phyloP scores from a whole-genome alignment of 2,113 vertebrate genomes.

The Ciconia stormi region DNA sequence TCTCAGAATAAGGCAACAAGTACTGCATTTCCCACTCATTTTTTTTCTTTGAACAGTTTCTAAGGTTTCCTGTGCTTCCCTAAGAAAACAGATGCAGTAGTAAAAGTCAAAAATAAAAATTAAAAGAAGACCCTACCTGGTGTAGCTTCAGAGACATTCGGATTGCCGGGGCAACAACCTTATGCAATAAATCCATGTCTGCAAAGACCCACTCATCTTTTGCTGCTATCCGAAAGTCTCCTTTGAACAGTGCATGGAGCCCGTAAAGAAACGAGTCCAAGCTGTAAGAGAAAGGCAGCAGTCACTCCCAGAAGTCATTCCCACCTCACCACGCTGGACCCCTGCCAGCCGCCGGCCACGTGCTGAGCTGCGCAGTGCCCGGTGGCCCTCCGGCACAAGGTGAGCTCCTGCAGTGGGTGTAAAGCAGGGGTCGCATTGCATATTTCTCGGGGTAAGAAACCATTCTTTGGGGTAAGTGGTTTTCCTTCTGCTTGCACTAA shows the following conservation, averaged over 20 bases:
- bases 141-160: slow-evolving; percentile 97
- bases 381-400: fast-evolving
- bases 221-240: slow-evolving; percentile 90
- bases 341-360: fast-evolving
- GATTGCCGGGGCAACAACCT: slow-evolving; percentile 91
- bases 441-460: neutral
- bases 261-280: slow-evolving; percentile 95
- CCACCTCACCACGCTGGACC: fast-evolving
- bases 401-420: fast-evolving
- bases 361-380: neutral
- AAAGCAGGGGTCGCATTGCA: fast-evolving
- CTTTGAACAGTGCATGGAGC: slow-evolving; percentile 94
- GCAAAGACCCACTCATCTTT: slow-evolving; percentile 97
- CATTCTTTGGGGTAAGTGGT: too few relatives aligned
- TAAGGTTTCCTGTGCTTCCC: neutral
- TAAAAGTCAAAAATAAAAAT: neutral
- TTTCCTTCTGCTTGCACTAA: neutral
- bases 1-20: neutral
- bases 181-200: slow-evolving; percentile 94
- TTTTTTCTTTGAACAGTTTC: neutral
- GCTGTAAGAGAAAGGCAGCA: slow-evolving; percentile 70
- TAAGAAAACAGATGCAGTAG: neutral
- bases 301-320: neutral
- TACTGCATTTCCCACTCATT: neutral
- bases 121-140: slow-evolving; percentile 78